These are phyloP conservation scores for Cacoxenus indagator DNA, from an alignment of 2,888 invertebrate species.

Conservation along the genomic window DNA sequence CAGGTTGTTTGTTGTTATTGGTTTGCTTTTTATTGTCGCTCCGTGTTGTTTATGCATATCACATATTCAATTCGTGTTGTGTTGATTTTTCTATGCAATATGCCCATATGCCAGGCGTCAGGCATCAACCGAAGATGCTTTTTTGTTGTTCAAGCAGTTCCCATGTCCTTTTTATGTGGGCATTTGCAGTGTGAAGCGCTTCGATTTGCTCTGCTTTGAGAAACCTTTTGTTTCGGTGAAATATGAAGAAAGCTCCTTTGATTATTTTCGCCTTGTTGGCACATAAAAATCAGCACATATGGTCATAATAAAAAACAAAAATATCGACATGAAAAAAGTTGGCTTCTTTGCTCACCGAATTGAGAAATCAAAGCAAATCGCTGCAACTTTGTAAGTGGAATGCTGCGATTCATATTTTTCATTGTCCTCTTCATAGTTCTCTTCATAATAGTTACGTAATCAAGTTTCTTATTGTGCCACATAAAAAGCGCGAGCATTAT, in stretches of 20 bases:
- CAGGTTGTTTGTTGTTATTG: conserved; percentile 48
- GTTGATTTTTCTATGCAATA: conserved; percentile 29
- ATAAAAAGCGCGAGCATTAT: neutral
- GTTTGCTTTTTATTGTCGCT: neutral
- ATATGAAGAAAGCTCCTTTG: conserved; percentile 7
- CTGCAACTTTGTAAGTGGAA: neutral
- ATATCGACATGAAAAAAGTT: too few species aligned
- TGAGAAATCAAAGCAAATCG: conserved; percentile 56
- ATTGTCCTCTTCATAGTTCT: conserved; percentile 12
- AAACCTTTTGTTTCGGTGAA: neutral
- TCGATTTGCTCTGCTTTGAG: neutral
- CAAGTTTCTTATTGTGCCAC: conserved; percentile 1
- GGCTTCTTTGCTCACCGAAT: conserved; percentile 42
- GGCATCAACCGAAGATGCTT: conserved; percentile 29
- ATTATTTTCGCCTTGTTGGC: neutral
- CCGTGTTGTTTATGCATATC: neutral
- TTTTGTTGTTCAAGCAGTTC: neutral
- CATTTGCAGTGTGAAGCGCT: conserved; percentile 11
- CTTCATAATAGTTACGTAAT: neutral
- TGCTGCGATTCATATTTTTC: neutral
- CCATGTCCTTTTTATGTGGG: neutral
- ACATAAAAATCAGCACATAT: conserved; percentile 46
- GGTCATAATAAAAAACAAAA: too few species aligned
- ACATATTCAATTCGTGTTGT: conserved; percentile 12
- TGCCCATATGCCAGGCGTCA: conserved; percentile 50